Evolutionary conservation across 2,113 vertebrate species (phyloP).

Genomic region (Campylomormyrus tamandua): DNA sequence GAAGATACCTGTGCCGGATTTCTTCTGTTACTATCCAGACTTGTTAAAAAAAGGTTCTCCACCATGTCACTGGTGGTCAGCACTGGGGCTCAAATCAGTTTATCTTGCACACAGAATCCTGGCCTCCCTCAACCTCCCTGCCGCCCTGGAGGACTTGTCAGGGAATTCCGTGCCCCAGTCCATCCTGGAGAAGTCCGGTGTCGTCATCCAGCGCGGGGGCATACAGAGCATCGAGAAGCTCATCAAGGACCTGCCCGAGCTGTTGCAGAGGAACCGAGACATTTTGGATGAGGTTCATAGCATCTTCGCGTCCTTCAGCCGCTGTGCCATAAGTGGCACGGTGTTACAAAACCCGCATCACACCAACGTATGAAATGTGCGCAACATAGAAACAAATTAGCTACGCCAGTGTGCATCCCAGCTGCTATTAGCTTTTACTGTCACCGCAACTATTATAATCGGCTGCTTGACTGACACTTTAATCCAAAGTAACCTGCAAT

Average conservation of each 20-base stretch:
- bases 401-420: not conserved
- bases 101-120: slow-evolving; percentile 64
- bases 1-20: not conserved
- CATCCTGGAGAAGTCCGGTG: slow-evolving; percentile 82
- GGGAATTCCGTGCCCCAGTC: slow-evolving; percentile 91
- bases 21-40: not conserved
- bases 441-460: not conserved
- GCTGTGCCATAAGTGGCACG: not conserved
- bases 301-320: not conserved
- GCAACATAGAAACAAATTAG: not conserved
- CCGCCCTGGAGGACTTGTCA: slow-evolving; percentile 91
- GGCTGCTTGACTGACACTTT: not conserved
- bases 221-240: slow-evolving; percentile 87
- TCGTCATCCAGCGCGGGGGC: slow-evolving; percentile 81
- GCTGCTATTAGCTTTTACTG: not conserved
- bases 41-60: not conserved
- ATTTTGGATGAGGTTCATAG: slow-evolving; percentile 82
- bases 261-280: slow-evolving; percentile 88
- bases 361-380: not conserved
- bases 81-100: not conserved
- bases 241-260: slow-evolving; percentile 85
- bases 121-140: slow-evolving; percentile 94
- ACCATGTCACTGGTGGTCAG: not conserved
- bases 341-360: not conserved
- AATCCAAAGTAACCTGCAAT: not conserved